Evolutionary conservation across 1,140 invertebrate genomes (phyloP).

Genomic region (Acromyrmex heyeri): DNA sequence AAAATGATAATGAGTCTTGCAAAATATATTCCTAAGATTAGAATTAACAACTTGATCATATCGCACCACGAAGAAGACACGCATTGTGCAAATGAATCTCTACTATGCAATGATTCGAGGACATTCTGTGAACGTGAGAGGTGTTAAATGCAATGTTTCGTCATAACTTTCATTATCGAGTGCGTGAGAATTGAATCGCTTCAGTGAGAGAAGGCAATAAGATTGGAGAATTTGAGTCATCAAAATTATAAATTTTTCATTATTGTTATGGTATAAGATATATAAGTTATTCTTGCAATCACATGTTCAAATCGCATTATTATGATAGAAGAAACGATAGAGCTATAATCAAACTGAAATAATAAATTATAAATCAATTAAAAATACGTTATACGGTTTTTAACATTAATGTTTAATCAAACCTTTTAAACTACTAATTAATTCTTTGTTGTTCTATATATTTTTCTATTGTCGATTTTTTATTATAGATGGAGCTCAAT

Average conservation of each 20-base stretch:
- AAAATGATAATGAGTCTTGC: neutral
- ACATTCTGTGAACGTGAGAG: slow-evolving; percentile 14
- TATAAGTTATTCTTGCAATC: neutral
- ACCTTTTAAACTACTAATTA: neutral
- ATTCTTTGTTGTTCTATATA: neutral
- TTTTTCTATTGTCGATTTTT: neutral
- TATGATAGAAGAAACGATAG: neutral
- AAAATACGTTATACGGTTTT: neutral
- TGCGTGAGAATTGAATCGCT: neutral
- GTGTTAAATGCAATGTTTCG: slow-evolving; percentile 33
- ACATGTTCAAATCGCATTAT: neutral
- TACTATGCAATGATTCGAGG: neutral
- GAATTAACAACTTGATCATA: neutral
- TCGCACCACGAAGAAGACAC: neutral
- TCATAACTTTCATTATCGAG: slow-evolving; percentile 26
- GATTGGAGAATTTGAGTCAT: neutral
- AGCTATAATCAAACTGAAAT: neutral
- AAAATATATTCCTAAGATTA: neutral
- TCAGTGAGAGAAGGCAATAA: neutral
- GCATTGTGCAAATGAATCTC: neutral
- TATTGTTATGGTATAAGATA: neutral
- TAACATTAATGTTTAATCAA: neutral
- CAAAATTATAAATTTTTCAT: slow-evolving; percentile 12
- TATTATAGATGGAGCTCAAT: neutral
- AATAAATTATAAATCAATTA: neutral